A percentile compares a stretch with the other conserved stretches of the same genome.
Evolutionary conservation across 1,140 invertebrate genomes (phyloP).

Genomic region (Yoshiicerus persimilis): DNA sequence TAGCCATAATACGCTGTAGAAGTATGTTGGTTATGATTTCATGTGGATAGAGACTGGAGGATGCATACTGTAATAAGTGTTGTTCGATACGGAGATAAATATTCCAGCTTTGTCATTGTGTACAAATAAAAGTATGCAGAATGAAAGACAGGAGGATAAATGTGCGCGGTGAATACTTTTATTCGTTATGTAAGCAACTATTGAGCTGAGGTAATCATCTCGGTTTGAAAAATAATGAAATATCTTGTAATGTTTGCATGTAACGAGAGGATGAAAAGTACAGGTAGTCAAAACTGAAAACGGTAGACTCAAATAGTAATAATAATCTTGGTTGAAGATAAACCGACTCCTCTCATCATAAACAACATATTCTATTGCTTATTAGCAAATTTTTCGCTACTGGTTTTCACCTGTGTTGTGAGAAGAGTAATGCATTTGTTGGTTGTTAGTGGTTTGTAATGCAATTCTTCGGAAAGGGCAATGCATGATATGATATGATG

Average conservation of each 20-base stretch:
- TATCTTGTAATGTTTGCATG: background rate
- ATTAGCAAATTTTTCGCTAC: constrained; percentile 13
- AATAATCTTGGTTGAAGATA: background rate
- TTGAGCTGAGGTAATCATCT: background rate
- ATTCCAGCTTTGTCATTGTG: background rate
- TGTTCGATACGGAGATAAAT: no score
- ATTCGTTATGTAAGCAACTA: background rate
- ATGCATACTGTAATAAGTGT: no score
- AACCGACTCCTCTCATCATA: background rate
- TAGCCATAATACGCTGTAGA: no score
- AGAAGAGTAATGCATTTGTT: background rate
- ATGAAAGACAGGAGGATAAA: background rate
- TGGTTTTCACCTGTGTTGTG: background rate
- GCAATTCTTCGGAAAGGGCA: no score
- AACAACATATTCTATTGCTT: constrained; percentile 4
- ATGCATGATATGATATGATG: background rate
- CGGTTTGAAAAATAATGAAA: background rate
- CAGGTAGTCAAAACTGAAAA: background rate
- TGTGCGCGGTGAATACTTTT: background rate
- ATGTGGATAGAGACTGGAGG: no score
- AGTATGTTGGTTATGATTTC: no score
- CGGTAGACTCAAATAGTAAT: background rate
- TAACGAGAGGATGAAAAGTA: background rate
- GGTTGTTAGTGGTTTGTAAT: background rate
- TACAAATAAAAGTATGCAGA: background rate